These are phyloP conservation scores for Elachura formosa DNA, from an alignment of 2,113 vertebrate species.

Conservation along the genomic window DNA sequence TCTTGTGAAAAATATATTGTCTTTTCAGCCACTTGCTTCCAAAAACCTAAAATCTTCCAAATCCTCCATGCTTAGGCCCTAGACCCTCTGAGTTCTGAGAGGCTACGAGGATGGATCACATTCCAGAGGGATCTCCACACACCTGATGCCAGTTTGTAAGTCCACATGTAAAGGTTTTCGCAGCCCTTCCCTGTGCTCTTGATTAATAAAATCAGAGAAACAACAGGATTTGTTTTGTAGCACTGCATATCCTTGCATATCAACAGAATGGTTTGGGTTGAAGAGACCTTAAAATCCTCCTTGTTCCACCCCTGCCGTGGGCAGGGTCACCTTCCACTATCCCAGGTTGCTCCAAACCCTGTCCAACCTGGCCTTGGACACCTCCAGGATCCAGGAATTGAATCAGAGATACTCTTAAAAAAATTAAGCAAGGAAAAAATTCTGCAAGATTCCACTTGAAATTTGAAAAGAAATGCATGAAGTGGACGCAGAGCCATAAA, in stretches of 20 bases:
- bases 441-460: background rate
- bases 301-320: background rate
- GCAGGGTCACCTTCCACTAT: background rate
- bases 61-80: background rate
- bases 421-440: background rate
- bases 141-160: too few relatives aligned
- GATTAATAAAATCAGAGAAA: background rate
- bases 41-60: background rate
- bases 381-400: background rate
- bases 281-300: background rate
- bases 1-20: background rate
- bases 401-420: background rate
- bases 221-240: background rate
- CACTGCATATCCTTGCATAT: accelerated
- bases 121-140: accelerated
- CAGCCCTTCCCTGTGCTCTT: background rate
- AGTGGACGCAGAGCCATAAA: accelerated
- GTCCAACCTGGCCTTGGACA: background rate
- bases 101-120: accelerated
- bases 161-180: accelerated
- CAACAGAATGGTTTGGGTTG: background rate
- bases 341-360: background rate
- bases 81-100: background rate
- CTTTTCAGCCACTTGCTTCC: background rate
- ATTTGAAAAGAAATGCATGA: background rate